A percentile compares a stretch with the other conserved stretches of the same genome.
These are phyloP conservation scores for Eupithecia vulgata DNA, from an alignment of 2,888 invertebrate species.

Conservation along the genomic window DNA sequence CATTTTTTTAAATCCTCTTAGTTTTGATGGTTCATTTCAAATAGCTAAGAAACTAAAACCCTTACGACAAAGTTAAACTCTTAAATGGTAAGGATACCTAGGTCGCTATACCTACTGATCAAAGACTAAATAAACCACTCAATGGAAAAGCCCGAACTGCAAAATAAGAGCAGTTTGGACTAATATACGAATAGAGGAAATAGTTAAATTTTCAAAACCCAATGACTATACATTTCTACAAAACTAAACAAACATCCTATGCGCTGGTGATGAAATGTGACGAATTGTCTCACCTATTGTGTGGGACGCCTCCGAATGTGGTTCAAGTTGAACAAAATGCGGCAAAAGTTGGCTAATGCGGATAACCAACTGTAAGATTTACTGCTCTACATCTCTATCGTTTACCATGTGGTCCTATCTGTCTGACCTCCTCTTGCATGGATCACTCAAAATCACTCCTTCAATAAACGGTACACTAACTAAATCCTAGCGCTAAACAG, in stretches of 20 bases:
- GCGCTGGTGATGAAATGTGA: constrained; percentile 24
- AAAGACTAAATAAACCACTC: not conserved
- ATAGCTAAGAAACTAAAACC: too few species aligned
- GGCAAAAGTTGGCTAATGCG: constrained; percentile 18
- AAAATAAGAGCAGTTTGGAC: not conserved
- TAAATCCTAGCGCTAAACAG: too few species aligned
- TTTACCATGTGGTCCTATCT: not conserved
- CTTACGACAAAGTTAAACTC: too few species aligned
- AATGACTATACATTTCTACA: not conserved
- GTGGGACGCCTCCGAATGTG: constrained; percentile 33
- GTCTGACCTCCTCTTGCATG: too few species aligned
- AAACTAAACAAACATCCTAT: constrained; percentile 11
- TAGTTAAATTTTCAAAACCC: not conserved
- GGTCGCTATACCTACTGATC: too few species aligned
- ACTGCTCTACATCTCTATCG: not conserved
- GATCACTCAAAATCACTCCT: too few species aligned
- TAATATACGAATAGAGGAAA: not conserved
- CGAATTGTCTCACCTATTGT: constrained; percentile 34
- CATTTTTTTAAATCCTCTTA: too few species aligned
- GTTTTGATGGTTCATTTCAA: too few species aligned
- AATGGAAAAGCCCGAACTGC: not conserved
- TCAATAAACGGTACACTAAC: too few species aligned
- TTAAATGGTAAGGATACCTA: too few species aligned
- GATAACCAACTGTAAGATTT: not conserved
- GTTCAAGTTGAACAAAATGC: constrained; percentile 28